Conservation (phyloP, 2,113 vertebrate genomes). For the Dromaius novaehollandiae region DNA sequence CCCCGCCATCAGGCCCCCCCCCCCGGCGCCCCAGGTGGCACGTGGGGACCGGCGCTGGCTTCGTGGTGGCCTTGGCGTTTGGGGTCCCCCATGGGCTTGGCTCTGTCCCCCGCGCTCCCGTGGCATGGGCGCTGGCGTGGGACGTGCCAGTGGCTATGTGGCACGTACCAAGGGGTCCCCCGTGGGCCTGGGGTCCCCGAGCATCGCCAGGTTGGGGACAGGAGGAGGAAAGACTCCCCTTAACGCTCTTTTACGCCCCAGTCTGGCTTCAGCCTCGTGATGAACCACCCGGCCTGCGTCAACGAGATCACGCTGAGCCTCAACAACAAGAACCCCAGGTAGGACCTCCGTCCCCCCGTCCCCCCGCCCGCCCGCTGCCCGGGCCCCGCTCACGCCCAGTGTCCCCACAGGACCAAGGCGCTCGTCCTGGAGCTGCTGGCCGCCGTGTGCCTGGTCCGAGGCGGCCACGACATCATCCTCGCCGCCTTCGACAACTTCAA, state of each 20-base stretch:
- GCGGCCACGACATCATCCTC: conserved; percentile 95
- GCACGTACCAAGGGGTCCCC: too few relatives aligned
- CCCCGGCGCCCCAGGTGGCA: not conserved
- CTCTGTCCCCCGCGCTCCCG: not conserved
- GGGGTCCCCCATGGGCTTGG: not conserved
- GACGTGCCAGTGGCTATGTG: too few relatives aligned
- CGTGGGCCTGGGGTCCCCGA: too few relatives aligned
- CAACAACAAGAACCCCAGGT: conserved; percentile 95
- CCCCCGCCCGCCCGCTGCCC: accelerated
- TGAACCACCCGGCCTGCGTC: conserved; percentile 94
- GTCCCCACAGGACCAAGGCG: conserved; percentile 88
- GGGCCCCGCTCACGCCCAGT: accelerated
- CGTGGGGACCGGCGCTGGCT: not conserved
- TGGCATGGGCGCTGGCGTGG: not conserved
- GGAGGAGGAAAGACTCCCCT: accelerated
- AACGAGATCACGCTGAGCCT: conserved; percentile 96
- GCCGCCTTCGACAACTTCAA: conserved; percentile 91
- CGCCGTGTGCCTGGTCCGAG: conserved; percentile 92
- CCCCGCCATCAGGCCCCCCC: not conserved
- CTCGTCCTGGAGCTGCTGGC: conserved; percentile 94
- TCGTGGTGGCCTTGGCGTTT: not conserved
- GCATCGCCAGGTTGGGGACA: not conserved
- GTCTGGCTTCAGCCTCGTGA: conserved; percentile 96
- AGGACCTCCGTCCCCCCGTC: not conserved
- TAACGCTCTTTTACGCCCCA: conserved; percentile 47